phyloP scores from a whole-genome alignment of 2,113 vertebrate species.

The Lepisosteus oculatus region DNA sequence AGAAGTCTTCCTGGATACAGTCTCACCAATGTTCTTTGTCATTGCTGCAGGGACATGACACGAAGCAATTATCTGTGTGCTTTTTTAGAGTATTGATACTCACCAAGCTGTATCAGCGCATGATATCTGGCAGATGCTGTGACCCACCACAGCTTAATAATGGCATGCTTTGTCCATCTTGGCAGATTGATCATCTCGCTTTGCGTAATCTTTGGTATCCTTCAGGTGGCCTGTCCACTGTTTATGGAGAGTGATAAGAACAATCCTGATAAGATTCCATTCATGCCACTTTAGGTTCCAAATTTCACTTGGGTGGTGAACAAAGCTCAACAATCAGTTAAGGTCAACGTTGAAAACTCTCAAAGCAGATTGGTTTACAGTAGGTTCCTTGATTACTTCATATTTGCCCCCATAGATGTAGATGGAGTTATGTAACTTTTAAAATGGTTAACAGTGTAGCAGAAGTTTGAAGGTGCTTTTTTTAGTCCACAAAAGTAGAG shows the following conservation, averaged over 20 bases:
- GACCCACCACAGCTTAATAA: constrained; percentile 33
- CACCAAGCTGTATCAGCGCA: constrained; percentile 14
- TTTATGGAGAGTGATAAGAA: constrained; percentile 35
- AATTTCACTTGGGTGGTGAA: background rate
- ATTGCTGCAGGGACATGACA: constrained; percentile 2
- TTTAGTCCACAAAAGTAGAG: no score
- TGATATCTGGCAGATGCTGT: constrained; percentile 24
- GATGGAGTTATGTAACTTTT: no score
- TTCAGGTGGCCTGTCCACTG: constrained; percentile 25
- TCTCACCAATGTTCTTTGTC: background rate
- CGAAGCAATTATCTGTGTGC: constrained; percentile 30
- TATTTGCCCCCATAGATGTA: no score
- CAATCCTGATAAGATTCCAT: constrained; percentile 34
- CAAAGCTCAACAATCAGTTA: background rate
- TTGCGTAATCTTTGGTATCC: constrained; percentile 39
- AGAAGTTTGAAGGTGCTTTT: no score
- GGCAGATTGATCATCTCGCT: constrained; percentile 31
- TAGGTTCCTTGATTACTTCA: no score
- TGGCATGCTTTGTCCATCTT: constrained; percentile 25
- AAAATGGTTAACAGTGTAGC: no score
- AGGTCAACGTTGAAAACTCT: no score
- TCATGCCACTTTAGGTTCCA: constrained; percentile 26
- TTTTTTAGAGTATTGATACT: constrained; percentile 27
- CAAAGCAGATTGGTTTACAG: no score
- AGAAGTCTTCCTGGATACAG: background rate